These are phyloP conservation scores for Gallirallus australis DNA, from an alignment of 2,797 vertebrate genomes.

Conservation along the genomic window DNA sequence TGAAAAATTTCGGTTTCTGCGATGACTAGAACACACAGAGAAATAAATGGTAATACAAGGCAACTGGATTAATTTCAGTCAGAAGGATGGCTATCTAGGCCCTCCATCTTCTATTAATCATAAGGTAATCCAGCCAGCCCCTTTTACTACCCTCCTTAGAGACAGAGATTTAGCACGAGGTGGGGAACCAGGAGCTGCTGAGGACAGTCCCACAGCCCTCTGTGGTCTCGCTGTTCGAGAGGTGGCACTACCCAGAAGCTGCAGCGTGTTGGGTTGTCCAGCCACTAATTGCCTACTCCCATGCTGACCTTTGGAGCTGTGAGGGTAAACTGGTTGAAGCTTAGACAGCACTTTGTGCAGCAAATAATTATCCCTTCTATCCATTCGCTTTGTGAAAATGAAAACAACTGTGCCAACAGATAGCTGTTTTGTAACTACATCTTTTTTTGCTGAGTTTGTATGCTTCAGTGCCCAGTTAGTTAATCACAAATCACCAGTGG, in stretches of 20 bases:
- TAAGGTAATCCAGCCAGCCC: neutral
- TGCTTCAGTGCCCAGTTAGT: neutral
- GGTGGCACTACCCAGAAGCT: fast-evolving
- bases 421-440: neutral
- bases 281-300: neutral
- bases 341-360: neutral
- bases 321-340: neutral
- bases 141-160: neutral
- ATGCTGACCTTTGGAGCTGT: neutral
- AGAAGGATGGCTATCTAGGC: neutral
- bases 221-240: fast-evolving
- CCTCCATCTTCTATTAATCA: neutral
- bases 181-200: neutral
- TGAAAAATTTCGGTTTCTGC: neutral
- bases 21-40: neutral
- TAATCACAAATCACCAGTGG: neutral
- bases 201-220: too few relatives aligned
- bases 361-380: neutral
- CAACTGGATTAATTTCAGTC: neutral
- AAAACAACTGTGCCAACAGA: neutral
- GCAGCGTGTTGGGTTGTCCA: neutral
- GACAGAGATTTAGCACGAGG: neutral
- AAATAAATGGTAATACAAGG: neutral
- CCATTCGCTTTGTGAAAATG: neutral
- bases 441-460: neutral